Percentiles rank a stretch among this genome's conserved stretches.
Conservation (phyloP, 2,888 invertebrate genomes). For the Clitarchus hookeri region DNA sequence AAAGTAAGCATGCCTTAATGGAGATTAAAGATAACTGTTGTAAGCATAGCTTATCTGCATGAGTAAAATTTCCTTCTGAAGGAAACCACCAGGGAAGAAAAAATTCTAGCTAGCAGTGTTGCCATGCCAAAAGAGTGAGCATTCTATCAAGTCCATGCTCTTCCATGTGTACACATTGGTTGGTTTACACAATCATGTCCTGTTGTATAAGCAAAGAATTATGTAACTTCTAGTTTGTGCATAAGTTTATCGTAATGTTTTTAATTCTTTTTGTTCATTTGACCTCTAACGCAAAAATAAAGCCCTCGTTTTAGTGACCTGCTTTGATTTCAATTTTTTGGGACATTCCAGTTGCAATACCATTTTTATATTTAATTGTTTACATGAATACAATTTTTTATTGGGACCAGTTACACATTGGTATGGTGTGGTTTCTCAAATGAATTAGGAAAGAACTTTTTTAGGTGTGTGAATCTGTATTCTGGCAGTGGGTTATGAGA, state of each 20-base stretch:
- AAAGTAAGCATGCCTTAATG: neutral
- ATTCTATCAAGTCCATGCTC: neutral
- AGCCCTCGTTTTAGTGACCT: neutral
- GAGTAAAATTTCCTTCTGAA: neutral
- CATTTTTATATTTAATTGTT: neutral
- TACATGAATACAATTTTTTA: neutral
- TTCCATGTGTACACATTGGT: neutral
- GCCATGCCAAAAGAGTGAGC: neutral
- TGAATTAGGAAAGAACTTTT: neutral
- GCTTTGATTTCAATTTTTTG: neutral
- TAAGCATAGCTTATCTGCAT: constrained; percentile 7
- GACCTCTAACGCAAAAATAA: neutral
- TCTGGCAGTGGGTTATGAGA: neutral
- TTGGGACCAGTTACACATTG: constrained; percentile 9
- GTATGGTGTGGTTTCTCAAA: constrained; percentile 8
- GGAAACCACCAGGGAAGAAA: neutral
- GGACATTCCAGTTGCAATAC: neutral
- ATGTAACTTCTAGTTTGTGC: neutral
- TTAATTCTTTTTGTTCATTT: constrained; percentile 4
- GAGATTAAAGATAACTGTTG: neutral
- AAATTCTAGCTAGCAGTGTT: constrained; percentile 1
- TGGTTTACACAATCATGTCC: neutral
- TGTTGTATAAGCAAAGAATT: neutral
- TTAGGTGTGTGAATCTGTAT: neutral
- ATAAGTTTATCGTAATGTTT: neutral